Conservation (phyloP, 2,888 invertebrate genomes). For the Athripsodes cinereus region DNA sequence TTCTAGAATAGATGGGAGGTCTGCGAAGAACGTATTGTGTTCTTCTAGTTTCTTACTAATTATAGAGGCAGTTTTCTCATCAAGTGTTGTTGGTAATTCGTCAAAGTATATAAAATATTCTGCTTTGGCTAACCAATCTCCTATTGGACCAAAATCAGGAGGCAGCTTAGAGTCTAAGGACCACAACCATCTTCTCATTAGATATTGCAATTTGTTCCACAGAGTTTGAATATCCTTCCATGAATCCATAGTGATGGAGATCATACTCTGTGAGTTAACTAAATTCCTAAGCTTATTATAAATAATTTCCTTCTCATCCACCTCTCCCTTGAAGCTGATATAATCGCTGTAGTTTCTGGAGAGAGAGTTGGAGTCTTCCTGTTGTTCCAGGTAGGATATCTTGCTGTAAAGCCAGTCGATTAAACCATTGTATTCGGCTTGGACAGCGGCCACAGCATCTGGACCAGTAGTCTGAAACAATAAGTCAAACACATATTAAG, state of each 20-base stretch:
- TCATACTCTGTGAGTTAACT: constrained; percentile 72
- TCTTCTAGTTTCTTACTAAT: constrained; percentile 85
- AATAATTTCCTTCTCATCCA: constrained; percentile 62
- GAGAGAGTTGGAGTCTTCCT: constrained; percentile 68
- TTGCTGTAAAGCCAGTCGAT: constrained; percentile 77
- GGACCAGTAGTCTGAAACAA: constrained; percentile 55
- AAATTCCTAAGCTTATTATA: constrained; percentile 75
- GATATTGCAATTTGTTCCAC: constrained; percentile 74
- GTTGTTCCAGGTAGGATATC: constrained; percentile 68
- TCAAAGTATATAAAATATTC: constrained; percentile 76
- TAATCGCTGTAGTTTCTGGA: constrained; percentile 80
- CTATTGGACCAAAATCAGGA: constrained; percentile 78
- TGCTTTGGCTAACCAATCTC: constrained; percentile 86
- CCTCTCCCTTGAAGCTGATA: constrained; percentile 67
- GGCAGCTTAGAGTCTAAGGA: constrained; percentile 79
- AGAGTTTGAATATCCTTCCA: constrained; percentile 76
- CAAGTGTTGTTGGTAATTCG: constrained; percentile 76
- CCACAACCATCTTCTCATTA: constrained; percentile 85
- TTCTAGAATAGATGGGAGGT: constrained; percentile 68
- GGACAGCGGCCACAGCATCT: constrained; percentile 69
- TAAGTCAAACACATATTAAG: too few relatives aligned
- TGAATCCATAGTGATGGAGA: constrained; percentile 76
- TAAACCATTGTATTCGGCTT: constrained; percentile 75
- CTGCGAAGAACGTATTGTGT: constrained; percentile 84
- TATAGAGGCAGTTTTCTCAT: constrained; percentile 82